Conservation (phyloP, 2,888 invertebrate species). For the Acrobasis repandana region DNA sequence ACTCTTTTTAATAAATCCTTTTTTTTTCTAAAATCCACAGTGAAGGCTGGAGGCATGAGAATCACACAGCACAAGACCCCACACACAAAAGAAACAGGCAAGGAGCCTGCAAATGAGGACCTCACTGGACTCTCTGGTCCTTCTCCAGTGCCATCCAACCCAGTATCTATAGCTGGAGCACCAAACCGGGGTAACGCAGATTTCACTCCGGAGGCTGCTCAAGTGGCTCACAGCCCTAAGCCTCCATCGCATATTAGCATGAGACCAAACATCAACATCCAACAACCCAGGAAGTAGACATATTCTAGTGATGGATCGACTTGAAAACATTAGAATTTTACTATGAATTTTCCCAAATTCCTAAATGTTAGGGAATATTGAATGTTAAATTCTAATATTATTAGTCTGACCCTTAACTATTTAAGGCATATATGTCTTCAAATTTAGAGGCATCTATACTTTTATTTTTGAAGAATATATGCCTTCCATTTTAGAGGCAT, state of each 20-base stretch:
- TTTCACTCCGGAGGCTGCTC: conserved; percentile 94
- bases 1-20: not conserved
- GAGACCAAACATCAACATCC: conserved; percentile 88
- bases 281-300: conserved; percentile 93
- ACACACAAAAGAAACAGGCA: conserved; percentile 84
- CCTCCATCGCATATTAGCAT: conserved; percentile 85
- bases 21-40: conserved; percentile 66
- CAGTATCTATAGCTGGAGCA: conserved; percentile 89
- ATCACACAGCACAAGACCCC: conserved; percentile 93
- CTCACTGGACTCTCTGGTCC: conserved; percentile 88
- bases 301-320: not conserved
- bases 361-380: too few species aligned
- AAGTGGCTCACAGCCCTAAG: conserved; percentile 91
- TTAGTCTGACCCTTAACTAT: too few species aligned
- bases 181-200: conserved; percentile 90
- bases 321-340: too few species aligned
- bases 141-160: conserved; percentile 89
- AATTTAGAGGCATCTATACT: too few species aligned
- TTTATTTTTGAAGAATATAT: too few species aligned
- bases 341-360: too few species aligned
- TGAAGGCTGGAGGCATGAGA: conserved; percentile 96
- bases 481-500: too few species aligned
- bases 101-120: conserved; percentile 86
- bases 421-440: too few species aligned
- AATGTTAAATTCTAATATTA: too few species aligned